Evolutionary conservation across 1,140 invertebrate species (phyloP), one percentile per base, ranked within the genome.

Genomic region (Ditylenchus dipsaci): DNA sequence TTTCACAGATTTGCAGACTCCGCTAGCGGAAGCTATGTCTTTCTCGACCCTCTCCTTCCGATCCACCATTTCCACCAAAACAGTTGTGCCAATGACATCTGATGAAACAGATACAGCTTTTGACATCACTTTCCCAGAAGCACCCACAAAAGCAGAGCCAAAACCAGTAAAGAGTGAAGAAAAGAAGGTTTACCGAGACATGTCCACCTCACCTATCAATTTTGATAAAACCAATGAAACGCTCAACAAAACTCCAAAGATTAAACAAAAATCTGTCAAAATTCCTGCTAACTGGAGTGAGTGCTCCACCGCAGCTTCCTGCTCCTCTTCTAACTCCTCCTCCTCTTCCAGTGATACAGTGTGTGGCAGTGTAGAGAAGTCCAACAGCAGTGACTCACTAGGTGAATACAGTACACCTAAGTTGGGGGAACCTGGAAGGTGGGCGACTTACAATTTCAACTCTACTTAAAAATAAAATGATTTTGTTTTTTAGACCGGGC

Each of bases 401-500:
- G 33, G 27, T 26, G 59, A 65, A 17, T 79, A 71, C 57, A 67
- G 19, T 30, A 43, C 61, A 21, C 75, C 75, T n/a, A 72, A 74
- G 43, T 57, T 76, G 9, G 75, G 75, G 15, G 73, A 58, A 23
- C 75, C 75, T 26, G 75, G 75, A 33, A 60, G 49, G 49, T 53
- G 23, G 15, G 49, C n/a, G 3, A 21, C 33, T 38, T 5, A 38
- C 33, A 7, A 53, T 7, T 7, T 53, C n/a, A 53, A 53, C 15
- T 5, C 3, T 3, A 3, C 3, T 53, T 53, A 7, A 26, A 21
- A 53, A 53, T 26, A 53, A n/a, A n/a, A n/a, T n/a, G n/a, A n/a
- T n/a, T n/a, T n/a, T n/a, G 3, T 21, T 17, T 53, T 53, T 53
- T 53, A 53, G 60, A 45, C 76, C 73, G 15, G 75, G 75, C 21